These are phyloP conservation scores for Asobara japonica DNA, from an alignment of 1,140 invertebrate genomes.

Conservation along the genomic window DNA sequence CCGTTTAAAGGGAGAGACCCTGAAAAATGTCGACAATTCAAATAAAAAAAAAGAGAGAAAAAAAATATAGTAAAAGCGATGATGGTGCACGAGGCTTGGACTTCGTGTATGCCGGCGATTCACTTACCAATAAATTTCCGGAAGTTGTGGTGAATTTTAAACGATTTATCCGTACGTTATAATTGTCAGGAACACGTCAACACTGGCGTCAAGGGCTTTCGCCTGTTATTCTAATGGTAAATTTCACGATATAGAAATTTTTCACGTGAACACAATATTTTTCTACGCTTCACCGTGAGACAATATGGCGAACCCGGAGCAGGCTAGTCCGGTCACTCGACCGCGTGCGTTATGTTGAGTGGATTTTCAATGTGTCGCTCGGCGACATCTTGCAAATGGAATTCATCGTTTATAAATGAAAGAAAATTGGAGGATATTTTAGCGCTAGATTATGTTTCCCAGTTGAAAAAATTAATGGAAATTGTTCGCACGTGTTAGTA, in stretches of 20 bases:
- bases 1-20: too few species aligned
- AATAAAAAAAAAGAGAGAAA: constrained; percentile 35
- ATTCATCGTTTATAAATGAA: too few species aligned
- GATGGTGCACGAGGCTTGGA: constrained; percentile 35
- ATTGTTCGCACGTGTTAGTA: too few species aligned
- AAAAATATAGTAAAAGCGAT: constrained; percentile 5
- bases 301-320: constrained; percentile 52
- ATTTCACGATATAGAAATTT: constrained; percentile 26
- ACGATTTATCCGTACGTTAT: not conserved
- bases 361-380: not conserved
- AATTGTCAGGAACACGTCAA: not conserved
- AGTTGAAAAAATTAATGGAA: too few species aligned
- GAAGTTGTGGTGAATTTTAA: not conserved
- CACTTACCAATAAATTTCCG: not conserved
- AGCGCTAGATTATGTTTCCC: too few species aligned
- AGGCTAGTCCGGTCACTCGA: not conserved
- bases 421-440: too few species aligned
- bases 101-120: not conserved
- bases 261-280: constrained; percentile 52
- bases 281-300: constrained; percentile 36
- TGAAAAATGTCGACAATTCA: too few species aligned
- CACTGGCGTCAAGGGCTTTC: not conserved
- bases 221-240: constrained; percentile 30
- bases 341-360: not conserved
- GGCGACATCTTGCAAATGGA: not conserved